Base-by-base conservation (phyloP, 92 coral and sea anemone genomes). In the Blastomussa wellsi region DNA sequence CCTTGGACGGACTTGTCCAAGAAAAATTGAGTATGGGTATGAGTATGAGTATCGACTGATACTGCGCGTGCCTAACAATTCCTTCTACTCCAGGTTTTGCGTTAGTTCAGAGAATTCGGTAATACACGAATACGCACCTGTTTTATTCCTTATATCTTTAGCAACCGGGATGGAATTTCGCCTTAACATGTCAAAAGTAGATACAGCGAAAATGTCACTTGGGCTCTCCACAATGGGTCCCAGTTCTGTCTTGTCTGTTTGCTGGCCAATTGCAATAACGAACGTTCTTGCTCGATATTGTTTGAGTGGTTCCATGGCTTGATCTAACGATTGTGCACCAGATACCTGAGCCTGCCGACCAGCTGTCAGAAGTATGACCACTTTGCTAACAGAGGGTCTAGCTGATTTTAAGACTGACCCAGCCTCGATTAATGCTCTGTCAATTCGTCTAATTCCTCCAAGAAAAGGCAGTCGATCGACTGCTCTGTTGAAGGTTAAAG, bases 231-330 rank as follows among this genome's bases (percentile, higher is more conserved):
- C 87, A 17, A 65, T 70, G 0, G 69, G 73, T 69, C 42, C 19
- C 32, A 80, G 60, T 22, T 88, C 84, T 13, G 79, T 71, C 1
- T 49, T 47, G 44, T 72, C 57, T 6, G 65, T 79, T 78, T 74
- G 76, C 38, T 49, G 26, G 3, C 97, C 97, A 64, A 84, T 82
- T 9, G 88, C 83, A 69, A 91, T 53, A 16, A 93, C 90, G 89
- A 79, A 86, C 22, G 89, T 33, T 33, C 57, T 87, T 20, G 86
- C 88, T 6, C 90, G 90, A 35, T 57, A 84, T 28, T 76, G 84
- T 20, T 75, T 36, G 16, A 92, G 82, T 20, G 81, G 90, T 76
- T 77, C 76, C 20, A 65, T 64, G 3, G 90, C 84, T 17, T 72
- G 51, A 33, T 44, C 74, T 19, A 92, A 73, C 19, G 88, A 72